Evolutionary conservation across 2,888 invertebrate genomes (phyloP).

Genomic region (Dolichopus griseipennis): DNA sequence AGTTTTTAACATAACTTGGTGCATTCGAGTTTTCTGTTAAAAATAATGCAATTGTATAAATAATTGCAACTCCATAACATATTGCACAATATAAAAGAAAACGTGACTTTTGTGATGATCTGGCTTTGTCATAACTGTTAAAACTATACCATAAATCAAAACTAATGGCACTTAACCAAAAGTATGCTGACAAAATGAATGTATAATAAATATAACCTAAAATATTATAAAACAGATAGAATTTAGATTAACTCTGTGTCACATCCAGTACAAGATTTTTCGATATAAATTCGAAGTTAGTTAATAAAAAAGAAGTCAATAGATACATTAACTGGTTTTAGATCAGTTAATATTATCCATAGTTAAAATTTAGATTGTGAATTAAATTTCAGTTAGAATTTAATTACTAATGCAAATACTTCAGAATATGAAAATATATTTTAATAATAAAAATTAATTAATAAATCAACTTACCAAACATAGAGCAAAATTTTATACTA

Average conservation of each 20-base stretch:
- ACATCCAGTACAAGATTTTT: too few species aligned
- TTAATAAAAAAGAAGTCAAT: too few species aligned
- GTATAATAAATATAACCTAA: constrained; percentile 62
- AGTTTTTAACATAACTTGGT: not conserved
- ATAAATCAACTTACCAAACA: not conserved
- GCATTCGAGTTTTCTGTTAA: not conserved
- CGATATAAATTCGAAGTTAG: too few species aligned
- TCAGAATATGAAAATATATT: too few species aligned
- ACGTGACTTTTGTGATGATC: constrained; percentile 26
- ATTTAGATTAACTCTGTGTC: too few species aligned
- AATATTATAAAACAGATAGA: too few species aligned
- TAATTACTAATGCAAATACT: too few species aligned
- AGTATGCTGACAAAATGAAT: constrained; percentile 70
- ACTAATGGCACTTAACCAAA: constrained; percentile 81
- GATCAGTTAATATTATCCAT: too few species aligned
- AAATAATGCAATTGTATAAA: not conserved
- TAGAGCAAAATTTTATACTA: constrained; percentile 16
- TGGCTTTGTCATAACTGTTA: not conserved
- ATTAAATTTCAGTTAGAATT: too few species aligned
- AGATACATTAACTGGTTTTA: too few species aligned
- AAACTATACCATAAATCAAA: constrained; percentile 69
- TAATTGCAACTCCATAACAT: not conserved
- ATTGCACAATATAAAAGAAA: not conserved
- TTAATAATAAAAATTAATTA: too few species aligned
- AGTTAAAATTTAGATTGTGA: too few species aligned